Evolutionary conservation across 2,888 invertebrate species (phyloP), one percentile per base, ranked within the genome.

Genomic region (Lochmaea capreae): DNA sequence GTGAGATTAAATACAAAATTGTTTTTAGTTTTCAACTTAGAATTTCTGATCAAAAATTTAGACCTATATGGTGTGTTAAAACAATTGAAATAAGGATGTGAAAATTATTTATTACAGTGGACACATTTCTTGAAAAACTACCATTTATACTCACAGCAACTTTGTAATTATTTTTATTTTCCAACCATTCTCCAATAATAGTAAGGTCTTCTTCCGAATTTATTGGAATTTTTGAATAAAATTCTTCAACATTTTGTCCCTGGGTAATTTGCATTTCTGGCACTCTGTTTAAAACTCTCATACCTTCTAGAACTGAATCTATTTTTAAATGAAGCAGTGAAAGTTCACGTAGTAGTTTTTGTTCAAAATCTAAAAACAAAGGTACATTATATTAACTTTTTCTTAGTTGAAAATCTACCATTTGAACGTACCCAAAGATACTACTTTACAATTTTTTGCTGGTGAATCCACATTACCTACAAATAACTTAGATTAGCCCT

Each of bases 91-190:
- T 49, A 49, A 49, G 3, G n/a, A n/a, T n/a, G n/a, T 49, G n/a
- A 43, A 43, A 43, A 43, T 43, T n/a, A n/a, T 49, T 49, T n/a
- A 49, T n/a, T 49, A 49, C 49, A 11, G n/a, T 49, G n/a, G 1
- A n/a, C n/a, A 49, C n/a, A 49, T 49, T 49, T 49, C 14, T n/a
- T n/a, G 5, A n/a, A 49, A 49, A 49, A 49, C 14, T 49, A 49
- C n/a, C n/a, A 49, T 49, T 49, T 49, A n/a, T 49, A 49, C 49
- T 49, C 49, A 49, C 49, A 0, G 49, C n/a, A 49, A 49, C 14
- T n/a, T 49, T 49, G 49, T 49, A 49, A 49, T 49, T 49, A 49
- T 49, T 49, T 49, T 49, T 49, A 49, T 49, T 49, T 49, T 49
- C 49, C n/a, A 49, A 49, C 49, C 49, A 49, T 49, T n/a, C 49